phyloP scores from a whole-genome alignment of 2,797 vertebrate genomes.

The Iguana delicatissima region DNA sequence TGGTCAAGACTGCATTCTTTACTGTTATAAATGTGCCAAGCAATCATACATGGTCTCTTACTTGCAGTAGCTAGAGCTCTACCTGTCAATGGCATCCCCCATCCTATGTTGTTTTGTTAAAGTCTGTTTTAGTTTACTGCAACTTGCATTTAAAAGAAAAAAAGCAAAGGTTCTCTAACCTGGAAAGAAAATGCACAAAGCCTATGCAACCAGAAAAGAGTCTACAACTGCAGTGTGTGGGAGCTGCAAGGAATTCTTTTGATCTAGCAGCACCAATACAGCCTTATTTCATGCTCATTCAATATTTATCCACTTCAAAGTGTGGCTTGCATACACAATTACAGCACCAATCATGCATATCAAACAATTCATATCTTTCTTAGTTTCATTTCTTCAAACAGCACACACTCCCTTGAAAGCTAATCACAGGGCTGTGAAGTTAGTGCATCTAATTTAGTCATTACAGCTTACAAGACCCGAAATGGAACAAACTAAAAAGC shows the following conservation, averaged over 20 bases:
- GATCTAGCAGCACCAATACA: constrained; percentile 44
- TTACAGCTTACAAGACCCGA: constrained; percentile 73
- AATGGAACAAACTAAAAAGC: constrained; percentile 67
- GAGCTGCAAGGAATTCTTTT: not conserved
- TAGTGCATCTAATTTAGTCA: constrained; percentile 73
- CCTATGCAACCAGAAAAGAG: not conserved
- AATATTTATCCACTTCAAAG: constrained; percentile 47
- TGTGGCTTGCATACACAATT: constrained; percentile 59
- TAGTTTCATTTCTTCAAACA: constrained; percentile 53
- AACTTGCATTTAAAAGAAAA: not conserved
- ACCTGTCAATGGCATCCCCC: not conserved
- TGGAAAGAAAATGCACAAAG: not conserved
- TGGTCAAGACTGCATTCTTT: not conserved
- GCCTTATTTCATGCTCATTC: constrained; percentile 13
- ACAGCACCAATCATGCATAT: constrained; percentile 56
- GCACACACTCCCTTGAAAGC: constrained; percentile 61
- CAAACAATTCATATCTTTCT: constrained; percentile 58
- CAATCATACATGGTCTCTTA: not conserved
- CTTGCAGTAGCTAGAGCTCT: not conserved
- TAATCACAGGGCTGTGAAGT: constrained; percentile 68
- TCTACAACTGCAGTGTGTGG: not conserved
- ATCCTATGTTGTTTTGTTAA: not conserved
- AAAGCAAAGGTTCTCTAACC: not conserved
- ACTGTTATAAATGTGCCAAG: not conserved
- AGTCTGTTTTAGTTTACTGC: not conserved